Evolutionary conservation across 2,888 invertebrate genomes (phyloP), one percentile per base, ranked within the genome.

Genomic region (Panzeria rudis): DNA sequence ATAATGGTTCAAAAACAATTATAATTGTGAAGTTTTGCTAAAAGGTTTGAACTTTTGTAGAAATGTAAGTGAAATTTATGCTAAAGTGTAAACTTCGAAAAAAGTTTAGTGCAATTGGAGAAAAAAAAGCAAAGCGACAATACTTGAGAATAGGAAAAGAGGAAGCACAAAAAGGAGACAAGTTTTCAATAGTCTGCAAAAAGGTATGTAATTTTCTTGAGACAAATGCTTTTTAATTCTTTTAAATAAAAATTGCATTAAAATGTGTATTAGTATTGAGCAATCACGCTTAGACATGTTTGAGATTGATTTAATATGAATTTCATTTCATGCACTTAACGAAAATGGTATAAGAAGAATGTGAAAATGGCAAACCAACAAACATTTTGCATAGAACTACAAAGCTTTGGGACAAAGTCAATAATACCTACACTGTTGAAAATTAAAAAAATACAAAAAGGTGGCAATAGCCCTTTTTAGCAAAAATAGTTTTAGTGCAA

Each of bases 231-330:
- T 29, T 13, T 59, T 50, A 44, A 38, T 62, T 32, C 38, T 64
- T 38, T 32, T 35, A 32, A 56, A 44, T 64, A 38, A 61, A 61
- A 69, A 29, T 17, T 35, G n/a, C 8, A 52, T 3, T 59, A n/a
- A 32, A 66, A 64, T 73, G 41, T 84, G 35, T 64, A 15, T 72
- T 52, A 66, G 54, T 20, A 52, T 80, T 56, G 15, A 66, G 32
- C n/a, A 66, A 66, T 81, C 25, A 38, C 23, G 75, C 32, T 78
- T 54, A 72, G 77, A 71, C 82, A 81, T 77, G 80, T 23, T 85
- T 59, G 17, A 56, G 23, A 72, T 84, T 77, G 66, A 38, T 69
- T 77, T 61, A 47, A 11, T 15, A 68, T 54, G 13, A 66, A 72
- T 61, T 78, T 72, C 56, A 41, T 73, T 64, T 32, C 50, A 76